phyloP scores from a whole-genome alignment of 2,888 invertebrate genomes.

The Nesidiocoris tenuis region DNA sequence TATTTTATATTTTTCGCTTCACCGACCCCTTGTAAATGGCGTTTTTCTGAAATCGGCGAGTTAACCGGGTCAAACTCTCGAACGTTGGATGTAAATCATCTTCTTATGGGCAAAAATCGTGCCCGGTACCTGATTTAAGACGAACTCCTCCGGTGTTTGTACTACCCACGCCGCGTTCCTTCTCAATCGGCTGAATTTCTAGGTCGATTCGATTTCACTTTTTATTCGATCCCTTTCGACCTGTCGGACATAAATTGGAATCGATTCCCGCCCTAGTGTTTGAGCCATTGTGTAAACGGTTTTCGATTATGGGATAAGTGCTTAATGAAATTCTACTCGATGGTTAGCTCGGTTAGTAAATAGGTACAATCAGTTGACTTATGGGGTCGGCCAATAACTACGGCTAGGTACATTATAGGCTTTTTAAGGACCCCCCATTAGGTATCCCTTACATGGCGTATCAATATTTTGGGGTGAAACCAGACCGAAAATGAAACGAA shows the following conservation, averaged over 20 bases:
- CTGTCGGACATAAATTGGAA: neutral
- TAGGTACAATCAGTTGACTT: no score
- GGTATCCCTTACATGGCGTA: no score
- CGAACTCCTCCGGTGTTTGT: slow-evolving; percentile 6
- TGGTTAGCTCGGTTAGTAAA: no score
- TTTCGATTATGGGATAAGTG: no score
- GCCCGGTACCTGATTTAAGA: slow-evolving; percentile 11
- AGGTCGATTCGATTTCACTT: slow-evolving; percentile 13
- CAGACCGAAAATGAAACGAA: no score
- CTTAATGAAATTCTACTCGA: no score
- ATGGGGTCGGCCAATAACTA: no score
- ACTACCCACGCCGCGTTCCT: slow-evolving; percentile 18
- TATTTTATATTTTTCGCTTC: slow-evolving; percentile 25
- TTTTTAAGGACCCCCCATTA: no score
- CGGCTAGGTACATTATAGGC: no score
- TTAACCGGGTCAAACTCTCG: slow-evolving; percentile 29
- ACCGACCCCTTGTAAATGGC: slow-evolving; percentile 2
- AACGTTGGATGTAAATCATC: slow-evolving; percentile 17
- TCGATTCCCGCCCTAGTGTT: neutral
- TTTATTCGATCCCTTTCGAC: neutral
- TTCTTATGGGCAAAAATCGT: slow-evolving; percentile 23
- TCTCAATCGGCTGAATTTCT: slow-evolving; percentile 6
- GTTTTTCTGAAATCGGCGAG: neutral
- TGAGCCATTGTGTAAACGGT: neutral
- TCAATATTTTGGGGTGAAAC: no score